Evolutionary conservation across 2,888 invertebrate species (phyloP).

Genomic region (Prosopocoilus inquinatus): DNA sequence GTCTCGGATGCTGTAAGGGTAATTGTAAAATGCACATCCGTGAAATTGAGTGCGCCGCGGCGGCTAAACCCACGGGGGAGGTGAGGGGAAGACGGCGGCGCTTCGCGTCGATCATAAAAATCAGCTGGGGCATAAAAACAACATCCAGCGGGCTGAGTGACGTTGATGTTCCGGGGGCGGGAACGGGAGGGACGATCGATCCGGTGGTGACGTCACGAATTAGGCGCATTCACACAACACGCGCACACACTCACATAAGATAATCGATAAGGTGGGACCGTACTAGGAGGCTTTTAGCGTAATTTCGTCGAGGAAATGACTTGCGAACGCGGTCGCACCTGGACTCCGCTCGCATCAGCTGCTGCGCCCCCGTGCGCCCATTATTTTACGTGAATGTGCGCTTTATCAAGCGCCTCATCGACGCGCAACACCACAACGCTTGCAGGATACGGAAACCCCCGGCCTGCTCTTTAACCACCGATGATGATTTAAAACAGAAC

Average conservation of each 20-base stretch:
- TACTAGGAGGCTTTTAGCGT: slow-evolving; percentile 29
- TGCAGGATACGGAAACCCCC: slow-evolving; percentile 14
- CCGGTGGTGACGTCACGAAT: slow-evolving; percentile 16
- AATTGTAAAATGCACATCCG: slow-evolving; percentile 41
- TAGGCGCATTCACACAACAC: background rate
- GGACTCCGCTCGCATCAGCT: slow-evolving; percentile 36
- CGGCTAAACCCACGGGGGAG: slow-evolving; percentile 12
- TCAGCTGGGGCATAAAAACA: slow-evolving; percentile 35
- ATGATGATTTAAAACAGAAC: background rate
- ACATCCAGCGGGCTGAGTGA: slow-evolving; percentile 42
- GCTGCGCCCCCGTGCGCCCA: slow-evolving; percentile 29
- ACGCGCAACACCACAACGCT: slow-evolving; percentile 16
- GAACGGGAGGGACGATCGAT: slow-evolving; percentile 30
- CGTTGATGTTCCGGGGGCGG: slow-evolving; percentile 35
- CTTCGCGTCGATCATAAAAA: slow-evolving; percentile 33
- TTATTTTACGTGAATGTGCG: slow-evolving; percentile 37
- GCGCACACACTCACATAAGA: background rate
- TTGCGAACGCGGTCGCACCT: slow-evolving; percentile 37
- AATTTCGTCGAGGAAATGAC: slow-evolving; percentile 38
- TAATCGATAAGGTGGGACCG: slow-evolving; percentile 14
- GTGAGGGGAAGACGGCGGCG: slow-evolving; percentile 12
- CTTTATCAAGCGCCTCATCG: slow-evolving; percentile 26
- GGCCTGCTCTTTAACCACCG: background rate
- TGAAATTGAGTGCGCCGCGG: slow-evolving; percentile 37
- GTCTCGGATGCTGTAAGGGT: slow-evolving; percentile 35